Evolutionary conservation across 2,797 vertebrate species (phyloP).

Genomic region (Arrhamphus sclerolepis): DNA sequence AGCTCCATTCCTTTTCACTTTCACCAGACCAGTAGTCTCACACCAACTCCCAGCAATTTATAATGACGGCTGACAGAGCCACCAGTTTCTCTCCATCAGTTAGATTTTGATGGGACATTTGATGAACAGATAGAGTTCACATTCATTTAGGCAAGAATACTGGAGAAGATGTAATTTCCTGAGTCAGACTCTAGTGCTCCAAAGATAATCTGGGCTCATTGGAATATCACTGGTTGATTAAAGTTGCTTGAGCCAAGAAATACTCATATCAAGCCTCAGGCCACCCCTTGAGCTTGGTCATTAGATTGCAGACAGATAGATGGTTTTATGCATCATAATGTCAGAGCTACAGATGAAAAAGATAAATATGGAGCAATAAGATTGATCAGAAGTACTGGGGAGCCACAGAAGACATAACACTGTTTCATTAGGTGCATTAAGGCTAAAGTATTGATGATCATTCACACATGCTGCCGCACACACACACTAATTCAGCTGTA

Average conservation of each 20-base stretch:
- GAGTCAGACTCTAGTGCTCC: constrained; percentile 52
- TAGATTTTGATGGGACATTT: constrained; percentile 48
- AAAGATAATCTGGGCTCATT: constrained; percentile 55
- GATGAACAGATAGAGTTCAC: constrained; percentile 49
- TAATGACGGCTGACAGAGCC: constrained; percentile 40
- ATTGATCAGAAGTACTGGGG: not conserved
- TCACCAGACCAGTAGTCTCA: constrained; percentile 26
- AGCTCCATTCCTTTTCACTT: constrained; percentile 12
- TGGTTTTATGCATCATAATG: constrained; percentile 26
- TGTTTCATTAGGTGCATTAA: constrained; percentile 17
- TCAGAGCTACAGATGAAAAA: not conserved
- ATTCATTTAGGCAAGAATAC: constrained; percentile 58
- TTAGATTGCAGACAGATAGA: constrained; percentile 1
- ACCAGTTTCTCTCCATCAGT: constrained; percentile 42
- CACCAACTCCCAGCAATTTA: constrained; percentile 36
- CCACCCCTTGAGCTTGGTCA: constrained; percentile 26
- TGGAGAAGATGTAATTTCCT: constrained; percentile 68
- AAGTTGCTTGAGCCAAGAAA: constrained; percentile 49
- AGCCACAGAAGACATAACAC: constrained; percentile 9
- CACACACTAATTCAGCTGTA: constrained; percentile 26
- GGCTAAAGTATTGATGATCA: constrained; percentile 7
- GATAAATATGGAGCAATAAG: not conserved
- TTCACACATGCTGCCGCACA: constrained; percentile 3
- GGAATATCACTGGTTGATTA: constrained; percentile 61
- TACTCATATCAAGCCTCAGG: constrained; percentile 33